Evolutionary conservation across 92 coral and sea anemone species (phyloP), one percentile per base, ranked within the genome.

Genomic region (Plumapathes pennacea): DNA sequence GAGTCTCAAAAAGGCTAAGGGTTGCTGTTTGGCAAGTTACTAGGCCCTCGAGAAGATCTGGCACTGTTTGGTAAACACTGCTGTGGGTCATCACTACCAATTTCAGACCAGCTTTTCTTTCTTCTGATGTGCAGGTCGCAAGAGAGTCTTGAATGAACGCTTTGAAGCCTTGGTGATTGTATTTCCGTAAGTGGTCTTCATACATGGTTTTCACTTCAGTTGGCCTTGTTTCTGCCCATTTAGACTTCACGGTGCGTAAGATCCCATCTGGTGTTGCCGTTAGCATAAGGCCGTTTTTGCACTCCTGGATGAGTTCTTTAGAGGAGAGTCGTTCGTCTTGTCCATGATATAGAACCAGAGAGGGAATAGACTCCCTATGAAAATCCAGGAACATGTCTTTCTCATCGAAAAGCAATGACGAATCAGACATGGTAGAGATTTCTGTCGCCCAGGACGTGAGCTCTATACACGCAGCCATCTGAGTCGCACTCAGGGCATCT

Each of bases 231-330:
- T 49, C 42, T 0, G 83, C 41, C 23, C 74, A 70, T 15, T 22
- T 37, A 15, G 96, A 88, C 40, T 64, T 58, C 33, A 69, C 42
- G 30, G 83, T 55, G 39, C 98, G 76, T 19, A 92, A 50, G 8
- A 92, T 90, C 22, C 89, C 98, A 64, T 92, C 98, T 19, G 98
- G 96, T 20, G 83, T 60, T 21, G 98, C 98, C 7, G 80, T 62
- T 70, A 75, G 53, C 86, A 92, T 77, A 41, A 92, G 81, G 41
- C 80, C 89, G 13, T 69, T 62, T 62, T 88, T 92, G 73, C 98
- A 92, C 12, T 33, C 43, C 33, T 44, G 60, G 11, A 92, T 7
- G 62, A 92, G 53, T 25, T 80, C 89, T 32, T 77, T 63, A 0
- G 18, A 37, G 13, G 72, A 26, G 10, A 19, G 56, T 0, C 49